Evolutionary conservation across 1,140 invertebrate species (phyloP), one percentile per base, ranked within the genome.

Genomic region (Asbolus verrucosus): DNA sequence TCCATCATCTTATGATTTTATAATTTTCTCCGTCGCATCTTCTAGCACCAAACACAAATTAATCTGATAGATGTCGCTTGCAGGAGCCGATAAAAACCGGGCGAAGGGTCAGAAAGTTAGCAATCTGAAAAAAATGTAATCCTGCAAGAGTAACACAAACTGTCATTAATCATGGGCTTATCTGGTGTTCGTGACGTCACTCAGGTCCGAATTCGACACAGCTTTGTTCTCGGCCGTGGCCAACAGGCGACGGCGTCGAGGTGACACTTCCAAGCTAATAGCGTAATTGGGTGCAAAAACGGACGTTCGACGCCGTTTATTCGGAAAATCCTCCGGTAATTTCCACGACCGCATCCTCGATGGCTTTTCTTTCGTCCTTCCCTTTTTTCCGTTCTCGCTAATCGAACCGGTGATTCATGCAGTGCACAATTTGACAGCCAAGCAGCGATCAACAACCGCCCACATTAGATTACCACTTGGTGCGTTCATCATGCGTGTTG

Each of bases 141-240:
- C 59, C 67, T 18, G 13, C 8, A 69, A 69, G 67, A 66, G 63
- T 69, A 59, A 41, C 33, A 46, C 54, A 62, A 63, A 69, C 54
- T 61, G 59, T 60, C 67, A 69, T 69, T 69, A 69, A 69, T 69
- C 67, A 69, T 30, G 39, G 15, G 50, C 67, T 69, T 62, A 69
- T 69, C 67, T 62, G 59, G 59, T 69, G 67, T 62, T 69, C 13
- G 38, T 69, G 67, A 69, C 67, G 67, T 69, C 50, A 63, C 39
- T 63, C 39, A 63, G 61, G 61, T 63, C 33, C 61, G 30, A 63
- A 63, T 63, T 41, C 33, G 61, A 63, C 39, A 16, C 15, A 41
- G 61, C 61, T 63, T 63, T 63, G 61, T 63, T 63, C 61, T 63
- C 33, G 33, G 61, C 14, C 33, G 39, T 33, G 13, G 24, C 33